Base-by-base conservation (phyloP, 2,113 vertebrate species). In the Blennius ocellaris region DNA sequence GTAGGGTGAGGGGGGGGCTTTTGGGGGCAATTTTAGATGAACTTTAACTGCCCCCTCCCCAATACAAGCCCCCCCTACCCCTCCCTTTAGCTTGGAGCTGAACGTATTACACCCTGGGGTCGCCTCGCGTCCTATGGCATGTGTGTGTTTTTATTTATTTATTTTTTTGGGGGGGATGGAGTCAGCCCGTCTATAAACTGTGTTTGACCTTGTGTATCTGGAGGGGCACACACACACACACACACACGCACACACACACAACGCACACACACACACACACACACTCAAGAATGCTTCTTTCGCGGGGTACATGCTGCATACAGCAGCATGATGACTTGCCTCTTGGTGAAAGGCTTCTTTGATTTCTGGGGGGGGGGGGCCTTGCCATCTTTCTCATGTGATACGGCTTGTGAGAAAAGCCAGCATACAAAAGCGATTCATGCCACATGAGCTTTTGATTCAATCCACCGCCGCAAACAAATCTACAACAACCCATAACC, bases 141-240 rank as follows among this genome's bases (percentile, higher is more conserved):
- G 21, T 65, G 49, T 58, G 50, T 65, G 40, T 72, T 73, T 67
- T 64, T n/a, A n/a, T n/a, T 57, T 43, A 8, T 7, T 43, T 7
- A n/a, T 4, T 48, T 11, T 48, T 48, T 78, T 45, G 65, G 55
- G 52, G 11, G 43, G 71, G 67, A 71, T 69, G 78, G 83, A 92
- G 89, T 84, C 85, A n/a, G 71, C 69, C 44, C 49, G 82, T 92
- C 90, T 89, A 82, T 88, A 86, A 89, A 91, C 86, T 89, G 73
- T 70, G 71, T 69, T 59, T 91, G 84, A 91, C 86, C 84, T 58
- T 9, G 3, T 39, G 71, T 80, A 67, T 81, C 76, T 69, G 55
- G 60, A 58, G 62, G 61, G 67, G 48, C 57, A 37, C 52, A 53
- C 53, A 44, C 50, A 60, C 57, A 69, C 58, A 49, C 51, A 52